These are phyloP conservation scores for Norana najaformis DNA, from an alignment of 2,888 invertebrate species.

Conservation along the genomic window DNA sequence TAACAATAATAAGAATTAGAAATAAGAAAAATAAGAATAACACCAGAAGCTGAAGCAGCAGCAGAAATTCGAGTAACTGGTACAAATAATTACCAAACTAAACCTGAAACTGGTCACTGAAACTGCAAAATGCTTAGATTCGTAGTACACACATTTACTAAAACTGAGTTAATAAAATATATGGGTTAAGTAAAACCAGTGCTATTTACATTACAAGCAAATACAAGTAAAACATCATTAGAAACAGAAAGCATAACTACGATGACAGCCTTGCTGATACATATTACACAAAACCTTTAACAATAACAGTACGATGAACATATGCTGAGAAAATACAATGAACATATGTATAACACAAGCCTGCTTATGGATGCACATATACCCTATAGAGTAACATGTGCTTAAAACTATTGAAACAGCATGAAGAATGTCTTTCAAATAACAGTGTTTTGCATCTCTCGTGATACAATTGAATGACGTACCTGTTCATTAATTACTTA, in stretches of 20 bases:
- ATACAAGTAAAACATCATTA: neutral
- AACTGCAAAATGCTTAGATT: neutral
- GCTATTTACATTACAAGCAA: neutral
- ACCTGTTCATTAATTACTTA: neutral
- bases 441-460: neutral
- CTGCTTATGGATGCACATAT: neutral
- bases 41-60: neutral
- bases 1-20: neutral
- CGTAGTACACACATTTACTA: neutral
- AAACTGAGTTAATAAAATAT: neutral
- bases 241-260: neutral
- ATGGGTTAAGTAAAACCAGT: neutral
- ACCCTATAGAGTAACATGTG: too few relatives aligned
- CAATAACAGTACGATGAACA: neutral
- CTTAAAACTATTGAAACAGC: neutral
- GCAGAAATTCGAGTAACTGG: neutral
- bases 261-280: neutral
- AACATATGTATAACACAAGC: neutral
- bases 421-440: neutral
- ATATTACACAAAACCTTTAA: neutral
- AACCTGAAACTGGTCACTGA: neutral
- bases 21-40: neutral
- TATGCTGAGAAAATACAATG: too few relatives aligned
- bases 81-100: neutral
- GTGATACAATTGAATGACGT: neutral